A percentile compares a stretch with the other conserved stretches of the same genome.
Conservation (phyloP, 2,113 vertebrate species). For the Rallus limicola region DNA sequence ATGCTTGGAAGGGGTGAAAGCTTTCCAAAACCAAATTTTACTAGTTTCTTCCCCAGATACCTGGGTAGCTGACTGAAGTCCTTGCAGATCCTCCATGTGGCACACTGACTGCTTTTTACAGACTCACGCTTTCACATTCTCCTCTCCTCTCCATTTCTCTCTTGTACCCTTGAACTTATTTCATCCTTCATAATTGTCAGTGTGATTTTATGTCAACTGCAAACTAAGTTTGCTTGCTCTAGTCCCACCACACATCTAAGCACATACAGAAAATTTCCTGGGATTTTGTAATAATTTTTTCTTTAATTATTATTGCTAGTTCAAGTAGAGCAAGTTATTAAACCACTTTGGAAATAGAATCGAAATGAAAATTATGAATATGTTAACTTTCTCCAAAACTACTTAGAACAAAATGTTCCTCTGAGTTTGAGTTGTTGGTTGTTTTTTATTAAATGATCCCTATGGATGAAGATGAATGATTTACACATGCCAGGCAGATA, state of each 20-base stretch:
- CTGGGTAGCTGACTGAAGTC: not conserved
- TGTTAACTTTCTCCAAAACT: not conserved
- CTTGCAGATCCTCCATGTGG: not conserved
- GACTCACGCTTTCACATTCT: not conserved
- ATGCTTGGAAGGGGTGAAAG: not conserved
- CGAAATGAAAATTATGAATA: not conserved
- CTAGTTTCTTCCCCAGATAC: rapidly evolving
- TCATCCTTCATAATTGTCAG: not conserved
- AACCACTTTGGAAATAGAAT: not conserved
- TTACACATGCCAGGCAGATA: not conserved
- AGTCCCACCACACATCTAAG: not conserved
- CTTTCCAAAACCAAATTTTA: not conserved
- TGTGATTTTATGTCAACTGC: not conserved
- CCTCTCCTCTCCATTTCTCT: not conserved
- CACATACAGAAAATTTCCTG: not conserved
- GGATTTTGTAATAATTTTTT: not conserved
- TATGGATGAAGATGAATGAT: not conserved
- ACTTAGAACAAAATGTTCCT: not conserved
- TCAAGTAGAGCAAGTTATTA: not conserved
- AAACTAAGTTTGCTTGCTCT: not conserved
- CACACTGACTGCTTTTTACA: not conserved
- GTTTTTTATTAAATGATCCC: not conserved
- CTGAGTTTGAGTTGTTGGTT: not conserved
- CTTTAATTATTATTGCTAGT: not conserved
- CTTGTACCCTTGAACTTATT: not conserved